These are phyloP conservation scores for Pomacea canaliculata DNA, from an alignment of 2,888 invertebrate species.

Conservation along the genomic window DNA sequence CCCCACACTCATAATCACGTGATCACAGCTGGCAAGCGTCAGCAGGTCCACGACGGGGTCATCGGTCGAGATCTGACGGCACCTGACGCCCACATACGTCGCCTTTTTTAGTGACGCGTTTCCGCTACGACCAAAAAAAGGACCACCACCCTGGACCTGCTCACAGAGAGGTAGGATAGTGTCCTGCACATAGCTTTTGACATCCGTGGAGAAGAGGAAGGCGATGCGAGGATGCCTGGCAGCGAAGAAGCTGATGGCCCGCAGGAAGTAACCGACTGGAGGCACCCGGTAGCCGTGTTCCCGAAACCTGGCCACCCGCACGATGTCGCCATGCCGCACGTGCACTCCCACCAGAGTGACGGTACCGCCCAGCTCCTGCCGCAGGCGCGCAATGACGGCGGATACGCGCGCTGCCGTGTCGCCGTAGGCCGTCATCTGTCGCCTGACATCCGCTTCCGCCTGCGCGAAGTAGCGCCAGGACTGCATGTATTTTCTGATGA, in stretches of 20 bases:
- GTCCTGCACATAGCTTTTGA: background rate
- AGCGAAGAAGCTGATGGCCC: conserved; percentile 12
- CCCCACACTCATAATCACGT: conserved; percentile 32
- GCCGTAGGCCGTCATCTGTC: conserved; percentile 13
- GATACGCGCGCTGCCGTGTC: background rate
- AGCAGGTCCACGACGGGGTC: conserved; percentile 14
- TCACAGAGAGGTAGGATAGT: conserved; percentile 5
- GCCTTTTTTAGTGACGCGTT: background rate
- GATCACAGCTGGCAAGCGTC: conserved; percentile 20
- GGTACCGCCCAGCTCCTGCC: background rate
- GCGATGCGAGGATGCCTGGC: conserved; percentile 4
- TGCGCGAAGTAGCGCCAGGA: conserved; percentile 23
- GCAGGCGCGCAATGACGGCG: background rate
- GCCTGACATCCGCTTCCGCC: conserved; percentile 5
- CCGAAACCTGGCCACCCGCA: background rate
- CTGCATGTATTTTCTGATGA: conserved; percentile 1
- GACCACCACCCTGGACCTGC: background rate
- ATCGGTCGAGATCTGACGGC: background rate
- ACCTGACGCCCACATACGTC: background rate
- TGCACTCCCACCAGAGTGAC: conserved; percentile 25
- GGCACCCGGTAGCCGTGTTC: conserved; percentile 7
- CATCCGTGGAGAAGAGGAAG: conserved; percentile 24
- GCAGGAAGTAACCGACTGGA: conserved; percentile 10
- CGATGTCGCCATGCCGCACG: conserved; percentile 19
- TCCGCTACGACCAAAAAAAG: background rate